These are phyloP conservation scores for Solenodon paradoxus DNA, from an alignment of 2,113 vertebrate genomes.

Conservation along the genomic window DNA sequence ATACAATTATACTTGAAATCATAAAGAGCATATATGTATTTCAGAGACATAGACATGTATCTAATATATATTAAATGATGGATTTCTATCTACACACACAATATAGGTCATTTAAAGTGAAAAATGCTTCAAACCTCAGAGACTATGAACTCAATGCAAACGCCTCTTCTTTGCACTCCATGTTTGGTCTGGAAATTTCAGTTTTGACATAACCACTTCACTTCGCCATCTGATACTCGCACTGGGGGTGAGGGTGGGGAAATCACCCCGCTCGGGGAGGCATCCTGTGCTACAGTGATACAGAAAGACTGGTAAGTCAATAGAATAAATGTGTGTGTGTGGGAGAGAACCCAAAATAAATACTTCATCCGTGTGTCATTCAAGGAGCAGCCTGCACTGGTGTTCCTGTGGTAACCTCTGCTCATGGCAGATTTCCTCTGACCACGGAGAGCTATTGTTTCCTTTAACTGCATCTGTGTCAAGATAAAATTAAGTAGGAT, in stretches of 20 bases:
- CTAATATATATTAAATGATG: too few relatives aligned
- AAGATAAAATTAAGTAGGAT: not conserved
- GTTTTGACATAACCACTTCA: not conserved
- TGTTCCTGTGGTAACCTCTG: not conserved
- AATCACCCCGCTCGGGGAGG: not conserved
- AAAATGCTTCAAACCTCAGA: not conserved
- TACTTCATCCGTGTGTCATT: not conserved
- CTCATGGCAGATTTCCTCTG: not conserved
- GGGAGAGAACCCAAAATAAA: not conserved
- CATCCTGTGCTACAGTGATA: not conserved
- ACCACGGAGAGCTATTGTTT: not conserved
- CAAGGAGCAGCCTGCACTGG: not conserved
- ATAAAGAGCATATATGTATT: not conserved
- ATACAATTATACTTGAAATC: not conserved
- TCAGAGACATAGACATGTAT: not conserved
- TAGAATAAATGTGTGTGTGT: not conserved
- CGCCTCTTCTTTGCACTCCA: not conserved
- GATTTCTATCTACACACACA: not conserved
- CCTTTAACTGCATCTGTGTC: not conserved
- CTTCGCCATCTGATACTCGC: not conserved
- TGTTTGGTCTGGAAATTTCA: not conserved
- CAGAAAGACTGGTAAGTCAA: not conserved
- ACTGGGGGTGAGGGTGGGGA: accelerated
- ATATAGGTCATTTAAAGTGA: not conserved
- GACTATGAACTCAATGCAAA: not conserved